phyloP scores from a whole-genome alignment of 2,113 vertebrate species.

The Nothoprocta perdicaria region DNA sequence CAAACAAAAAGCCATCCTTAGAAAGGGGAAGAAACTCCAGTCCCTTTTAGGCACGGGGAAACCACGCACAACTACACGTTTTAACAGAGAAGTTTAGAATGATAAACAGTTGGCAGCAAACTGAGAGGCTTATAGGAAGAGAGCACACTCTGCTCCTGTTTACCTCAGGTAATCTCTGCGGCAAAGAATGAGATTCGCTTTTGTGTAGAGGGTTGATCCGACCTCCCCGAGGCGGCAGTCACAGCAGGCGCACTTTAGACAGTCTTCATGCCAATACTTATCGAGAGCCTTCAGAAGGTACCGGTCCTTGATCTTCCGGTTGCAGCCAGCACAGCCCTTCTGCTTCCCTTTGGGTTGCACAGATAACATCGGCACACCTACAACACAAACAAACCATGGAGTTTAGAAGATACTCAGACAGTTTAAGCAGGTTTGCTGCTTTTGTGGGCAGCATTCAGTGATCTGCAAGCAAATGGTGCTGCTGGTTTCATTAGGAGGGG shows the following conservation, averaged over 20 bases:
- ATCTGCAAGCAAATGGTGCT: neutral
- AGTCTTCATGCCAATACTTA: constrained; percentile 99
- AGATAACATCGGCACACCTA: constrained; percentile 97
- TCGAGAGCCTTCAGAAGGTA: constrained; percentile 99
- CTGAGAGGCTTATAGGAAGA: neutral
- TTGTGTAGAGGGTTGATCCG: constrained; percentile 99
- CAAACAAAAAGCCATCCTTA: neutral
- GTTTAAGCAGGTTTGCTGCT: neutral
- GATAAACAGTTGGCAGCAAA: neutral
- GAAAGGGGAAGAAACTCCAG: neutral
- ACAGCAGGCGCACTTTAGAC: constrained; percentile 98
- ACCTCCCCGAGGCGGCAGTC: constrained; percentile 99
- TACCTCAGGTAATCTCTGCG: constrained; percentile 99
- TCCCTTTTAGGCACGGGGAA: neutral
- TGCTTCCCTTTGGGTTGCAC: constrained; percentile 99
- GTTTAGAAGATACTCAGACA: neutral
- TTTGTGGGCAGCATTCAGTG: neutral
- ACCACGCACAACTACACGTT: neutral
- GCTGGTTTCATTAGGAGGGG: neutral
- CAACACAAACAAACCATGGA: constrained; percentile 74
- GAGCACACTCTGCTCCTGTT: constrained; percentile 9
- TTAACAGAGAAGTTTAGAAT: neutral
- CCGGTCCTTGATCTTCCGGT: constrained; percentile 99
- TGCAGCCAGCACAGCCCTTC: constrained; percentile 99
- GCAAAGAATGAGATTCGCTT: constrained; percentile 99